Conservation (phyloP, 2,888 invertebrate species). For the Aelia acuminata region DNA sequence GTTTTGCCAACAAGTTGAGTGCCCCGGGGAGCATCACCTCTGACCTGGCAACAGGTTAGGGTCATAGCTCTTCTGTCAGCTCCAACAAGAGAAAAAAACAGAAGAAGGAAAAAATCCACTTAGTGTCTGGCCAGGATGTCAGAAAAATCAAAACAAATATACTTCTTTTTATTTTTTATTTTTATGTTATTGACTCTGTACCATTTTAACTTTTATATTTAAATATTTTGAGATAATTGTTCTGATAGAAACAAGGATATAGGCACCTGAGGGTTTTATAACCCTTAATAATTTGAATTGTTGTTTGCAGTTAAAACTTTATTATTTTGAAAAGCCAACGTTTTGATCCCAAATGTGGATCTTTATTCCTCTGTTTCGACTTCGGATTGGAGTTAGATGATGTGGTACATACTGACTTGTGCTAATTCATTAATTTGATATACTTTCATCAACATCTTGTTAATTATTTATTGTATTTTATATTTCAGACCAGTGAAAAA, state of each 20-base stretch:
- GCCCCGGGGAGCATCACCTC: neutral
- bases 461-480: no score
- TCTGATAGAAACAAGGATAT: no score
- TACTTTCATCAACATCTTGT: constrained; percentile 55
- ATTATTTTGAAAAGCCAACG: no score
- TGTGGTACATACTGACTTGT: constrained; percentile 81
- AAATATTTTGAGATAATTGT: no score
- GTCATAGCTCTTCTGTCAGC: neutral
- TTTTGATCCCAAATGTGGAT: no score
- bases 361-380: constrained; percentile 96
- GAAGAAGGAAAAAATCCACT: neutral
- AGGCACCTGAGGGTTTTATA: no score
- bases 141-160: neutral
- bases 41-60: neutral
- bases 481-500: no score
- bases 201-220: no score
- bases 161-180: no score
- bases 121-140: neutral
- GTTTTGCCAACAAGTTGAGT: constrained; percentile 33
- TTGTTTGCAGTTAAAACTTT: no score
- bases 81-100: neutral
- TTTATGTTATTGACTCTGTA: no score
- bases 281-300: no score
- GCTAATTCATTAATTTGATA: constrained; percentile 54
- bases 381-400: constrained; percentile 98